These are phyloP conservation scores for Papilio polytes DNA, from an alignment of 1,140 invertebrate genomes.

Conservation along the genomic window DNA sequence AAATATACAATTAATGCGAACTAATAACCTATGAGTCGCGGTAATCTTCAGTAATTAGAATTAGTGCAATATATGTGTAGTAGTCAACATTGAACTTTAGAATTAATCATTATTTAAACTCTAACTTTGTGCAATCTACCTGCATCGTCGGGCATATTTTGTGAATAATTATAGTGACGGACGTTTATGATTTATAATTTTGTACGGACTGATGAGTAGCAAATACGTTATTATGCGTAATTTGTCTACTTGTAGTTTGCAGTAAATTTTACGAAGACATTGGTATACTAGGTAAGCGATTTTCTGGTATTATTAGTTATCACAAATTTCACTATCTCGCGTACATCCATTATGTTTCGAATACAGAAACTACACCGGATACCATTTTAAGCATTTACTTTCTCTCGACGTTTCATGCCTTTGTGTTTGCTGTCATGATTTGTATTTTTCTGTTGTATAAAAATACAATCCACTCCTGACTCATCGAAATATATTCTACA, in stretches of 20 bases:
- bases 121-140: slow-evolving; percentile 79
- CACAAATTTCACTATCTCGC: slow-evolving; percentile 40
- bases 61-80: slow-evolving; percentile 73
- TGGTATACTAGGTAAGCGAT: slow-evolving; percentile 48
- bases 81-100: slow-evolving; percentile 57
- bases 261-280: slow-evolving; percentile 44
- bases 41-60: slow-evolving; percentile 65
- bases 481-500: background rate
- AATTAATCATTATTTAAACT: slow-evolving; percentile 56
- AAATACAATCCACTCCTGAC: slow-evolving; percentile 19
- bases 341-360: slow-evolving; percentile 31
- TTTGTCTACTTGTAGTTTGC: slow-evolving; percentile 51
- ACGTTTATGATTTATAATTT: slow-evolving; percentile 62
- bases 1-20: slow-evolving; percentile 76
- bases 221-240: slow-evolving; percentile 62
- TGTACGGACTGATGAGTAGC: slow-evolving; percentile 59
- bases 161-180: slow-evolving; percentile 69
- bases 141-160: slow-evolving; percentile 76
- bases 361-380: slow-evolving; percentile 24
- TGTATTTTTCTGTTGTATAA: slow-evolving; percentile 13
- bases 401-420: slow-evolving; percentile 34
- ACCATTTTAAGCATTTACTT: slow-evolving; percentile 38
- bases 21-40: slow-evolving; percentile 63
- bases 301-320: slow-evolving; percentile 65
- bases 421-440: slow-evolving; percentile 37